Evolutionary conservation across 2,888 invertebrate genomes (phyloP).

Genomic region (Acanthosepion esculentum): DNA sequence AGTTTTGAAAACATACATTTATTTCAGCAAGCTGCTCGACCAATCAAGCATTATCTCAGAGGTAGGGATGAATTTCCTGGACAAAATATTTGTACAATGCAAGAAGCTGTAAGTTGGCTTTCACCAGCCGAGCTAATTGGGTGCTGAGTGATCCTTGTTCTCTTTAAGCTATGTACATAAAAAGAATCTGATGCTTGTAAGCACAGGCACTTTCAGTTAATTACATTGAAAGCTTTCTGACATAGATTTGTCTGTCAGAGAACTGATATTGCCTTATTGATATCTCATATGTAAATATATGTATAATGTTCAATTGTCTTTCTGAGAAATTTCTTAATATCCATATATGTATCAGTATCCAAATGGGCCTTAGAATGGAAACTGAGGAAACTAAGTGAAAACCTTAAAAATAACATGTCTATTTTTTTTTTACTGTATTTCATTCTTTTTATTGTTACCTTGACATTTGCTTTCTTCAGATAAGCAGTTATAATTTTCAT

Average conservation of each 20-base stretch:
- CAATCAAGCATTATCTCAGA: neutral
- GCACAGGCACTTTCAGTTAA: neutral
- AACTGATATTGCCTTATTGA: neutral
- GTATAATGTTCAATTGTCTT: neutral
- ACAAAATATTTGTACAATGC: neutral
- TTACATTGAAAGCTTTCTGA: slow-evolving; percentile 33
- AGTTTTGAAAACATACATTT: slow-evolving; percentile 12
- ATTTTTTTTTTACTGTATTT: too few species aligned
- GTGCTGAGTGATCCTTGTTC: neutral
- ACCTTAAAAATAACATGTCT: too few species aligned
- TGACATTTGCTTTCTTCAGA: too few species aligned
- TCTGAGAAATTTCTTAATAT: neutral
- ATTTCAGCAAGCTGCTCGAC: neutral
- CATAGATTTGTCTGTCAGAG: neutral
- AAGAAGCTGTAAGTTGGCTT: neutral
- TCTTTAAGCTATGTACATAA: neutral
- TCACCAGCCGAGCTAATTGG: neutral
- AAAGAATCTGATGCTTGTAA: neutral
- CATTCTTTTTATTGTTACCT: too few species aligned
- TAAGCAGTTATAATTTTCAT: too few species aligned
- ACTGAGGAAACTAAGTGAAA: too few species aligned
- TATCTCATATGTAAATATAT: neutral
- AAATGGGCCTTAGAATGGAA: too few species aligned
- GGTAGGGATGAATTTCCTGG: neutral
- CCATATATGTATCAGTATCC: neutral